phyloP scores from a whole-genome alignment of 2,888 invertebrate species.

The Octonoba sinensis region DNA sequence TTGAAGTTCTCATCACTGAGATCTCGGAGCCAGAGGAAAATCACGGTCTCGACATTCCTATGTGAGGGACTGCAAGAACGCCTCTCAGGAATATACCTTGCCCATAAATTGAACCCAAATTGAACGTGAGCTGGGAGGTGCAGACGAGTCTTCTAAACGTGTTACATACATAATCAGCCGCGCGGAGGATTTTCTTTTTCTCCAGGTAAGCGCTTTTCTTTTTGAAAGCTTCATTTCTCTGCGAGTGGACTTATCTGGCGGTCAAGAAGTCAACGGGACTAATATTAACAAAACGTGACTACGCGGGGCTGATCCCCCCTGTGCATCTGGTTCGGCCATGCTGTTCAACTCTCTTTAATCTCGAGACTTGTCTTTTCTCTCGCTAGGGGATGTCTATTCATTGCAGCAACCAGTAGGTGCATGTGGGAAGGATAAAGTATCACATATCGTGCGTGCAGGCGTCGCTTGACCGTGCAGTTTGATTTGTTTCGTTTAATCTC shows the following conservation, averaged over 20 bases:
- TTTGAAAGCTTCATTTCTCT: slow-evolving; percentile 26
- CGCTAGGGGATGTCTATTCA: background rate
- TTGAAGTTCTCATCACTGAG: no score
- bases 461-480: no score
- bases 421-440: no score
- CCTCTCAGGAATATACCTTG: slow-evolving; percentile 16
- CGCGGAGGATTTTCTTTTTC: slow-evolving; percentile 27
- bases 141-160: slow-evolving; percentile 46
- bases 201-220: slow-evolving; percentile 11
- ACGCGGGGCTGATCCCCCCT: slow-evolving; percentile 5
- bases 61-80: slow-evolving; percentile 11
- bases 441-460: no score
- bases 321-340: background rate
- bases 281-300: slow-evolving; percentile 49
- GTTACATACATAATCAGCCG: slow-evolving; percentile 56
- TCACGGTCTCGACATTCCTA: slow-evolving; percentile 25
- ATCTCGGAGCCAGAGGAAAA: no score
- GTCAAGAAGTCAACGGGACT: slow-evolving; percentile 58
- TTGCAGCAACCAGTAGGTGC: no score
- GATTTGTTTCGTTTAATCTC: no score
- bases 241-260: slow-evolving; percentile 43
- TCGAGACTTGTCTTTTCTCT: slow-evolving; percentile 19
- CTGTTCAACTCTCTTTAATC: slow-evolving; percentile 31
- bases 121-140: slow-evolving; percentile 38
- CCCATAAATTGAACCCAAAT: slow-evolving; percentile 44